Percentiles rank a stretch among this genome's conserved stretches.
Conservation (phyloP, 2,797 vertebrate genomes). For the Peromyscus attwateri region DNA sequence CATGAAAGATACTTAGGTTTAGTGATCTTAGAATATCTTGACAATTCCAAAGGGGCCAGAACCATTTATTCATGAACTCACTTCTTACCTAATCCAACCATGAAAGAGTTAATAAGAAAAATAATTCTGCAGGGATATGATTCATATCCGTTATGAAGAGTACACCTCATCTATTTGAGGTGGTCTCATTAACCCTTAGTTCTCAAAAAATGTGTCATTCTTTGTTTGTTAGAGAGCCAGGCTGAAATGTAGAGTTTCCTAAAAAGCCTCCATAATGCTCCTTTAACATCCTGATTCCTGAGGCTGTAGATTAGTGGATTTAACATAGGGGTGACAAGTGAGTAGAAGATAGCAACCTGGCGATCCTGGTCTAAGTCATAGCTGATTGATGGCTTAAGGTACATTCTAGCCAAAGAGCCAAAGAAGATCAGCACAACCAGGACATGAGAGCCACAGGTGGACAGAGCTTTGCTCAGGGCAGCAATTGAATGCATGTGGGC, state of each 20-base stretch:
- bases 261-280: slow-evolving; percentile 65
- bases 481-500: too few relatives aligned
- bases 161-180: too few relatives aligned
- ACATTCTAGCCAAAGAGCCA: slow-evolving; percentile 68
- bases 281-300: slow-evolving; percentile 79
- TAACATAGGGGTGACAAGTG: slow-evolving; percentile 78
- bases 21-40: slow-evolving; percentile 31
- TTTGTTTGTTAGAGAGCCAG: neutral
- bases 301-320: slow-evolving; percentile 41
- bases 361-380: slow-evolving; percentile 76
- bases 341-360: slow-evolving; percentile 81
- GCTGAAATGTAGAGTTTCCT: slow-evolving; percentile 53
- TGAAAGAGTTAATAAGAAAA: too few relatives aligned
- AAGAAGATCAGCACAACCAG: too few relatives aligned
- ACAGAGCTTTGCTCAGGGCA: too few relatives aligned
- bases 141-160: too few relatives aligned
- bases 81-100: too few relatives aligned
- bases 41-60: neutral
- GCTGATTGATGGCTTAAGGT: slow-evolving; percentile 76
- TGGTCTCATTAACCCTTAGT: too few relatives aligned
- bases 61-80: too few relatives aligned
- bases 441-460: too few relatives aligned
- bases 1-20: neutral
- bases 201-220: neutral
- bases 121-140: too few relatives aligned